Percentiles rank a stretch among this genome's conserved stretches.
Evolutionary conservation across 2,113 vertebrate genomes (phyloP).

Genomic region (Phyllopteryx taeniolatus): DNA sequence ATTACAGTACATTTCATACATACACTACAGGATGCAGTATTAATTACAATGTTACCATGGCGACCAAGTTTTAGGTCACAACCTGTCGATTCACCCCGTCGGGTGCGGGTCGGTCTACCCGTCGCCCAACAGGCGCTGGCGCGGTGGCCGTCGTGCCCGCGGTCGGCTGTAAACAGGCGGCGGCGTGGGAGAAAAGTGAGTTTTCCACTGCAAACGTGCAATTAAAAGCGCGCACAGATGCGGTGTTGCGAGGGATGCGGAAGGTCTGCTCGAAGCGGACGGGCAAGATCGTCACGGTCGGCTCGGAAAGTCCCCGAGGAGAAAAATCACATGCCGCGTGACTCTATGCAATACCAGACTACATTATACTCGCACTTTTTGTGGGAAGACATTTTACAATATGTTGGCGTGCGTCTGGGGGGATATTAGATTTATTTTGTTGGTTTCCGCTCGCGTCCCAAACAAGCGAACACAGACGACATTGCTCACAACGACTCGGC

Average conservation of each 20-base stretch:
- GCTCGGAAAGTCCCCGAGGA: conserved; percentile 53
- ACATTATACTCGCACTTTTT: background rate
- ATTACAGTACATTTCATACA: no score
- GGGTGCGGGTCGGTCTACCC: conserved; percentile 27
- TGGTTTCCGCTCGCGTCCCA: background rate
- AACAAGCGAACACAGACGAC: conserved; percentile 1
- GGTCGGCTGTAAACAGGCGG: conserved; percentile 50
- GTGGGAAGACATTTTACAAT: background rate
- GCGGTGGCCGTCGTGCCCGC: conserved; percentile 62
- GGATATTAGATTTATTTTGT: background rate
- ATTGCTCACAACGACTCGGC: background rate
- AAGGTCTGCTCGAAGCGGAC: background rate
- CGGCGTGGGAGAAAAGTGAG: conserved; percentile 52
- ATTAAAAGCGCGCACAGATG: conserved; percentile 65
- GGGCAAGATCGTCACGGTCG: conserved; percentile 3
- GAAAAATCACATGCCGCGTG: conserved; percentile 23
- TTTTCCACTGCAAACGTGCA: conserved; percentile 74
- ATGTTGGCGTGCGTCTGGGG: background rate
- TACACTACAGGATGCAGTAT: no score
- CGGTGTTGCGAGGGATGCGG: conserved; percentile 20
- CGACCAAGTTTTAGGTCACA: no score
- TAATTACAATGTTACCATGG: no score
- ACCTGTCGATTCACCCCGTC: background rate
- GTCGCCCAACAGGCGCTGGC: conserved; percentile 51
- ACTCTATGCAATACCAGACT: no score